A percentile compares a stretch with the other conserved stretches of the same genome.
phyloP scores from a whole-genome alignment of 2,113 vertebrate species.

The Mandrillus leucophaeus region DNA sequence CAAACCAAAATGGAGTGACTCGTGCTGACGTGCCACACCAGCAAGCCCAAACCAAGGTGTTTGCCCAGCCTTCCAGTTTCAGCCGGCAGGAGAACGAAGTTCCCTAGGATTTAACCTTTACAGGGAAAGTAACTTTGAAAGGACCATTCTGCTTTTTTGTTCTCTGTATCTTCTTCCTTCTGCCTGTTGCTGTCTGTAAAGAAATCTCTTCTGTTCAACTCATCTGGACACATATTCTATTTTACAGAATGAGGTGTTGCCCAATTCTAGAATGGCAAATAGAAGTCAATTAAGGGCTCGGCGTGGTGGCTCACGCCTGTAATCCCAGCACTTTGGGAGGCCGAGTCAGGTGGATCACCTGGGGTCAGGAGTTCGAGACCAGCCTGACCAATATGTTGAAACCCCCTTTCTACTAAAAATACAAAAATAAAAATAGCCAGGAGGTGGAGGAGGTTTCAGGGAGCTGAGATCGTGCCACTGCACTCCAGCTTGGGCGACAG shows the following conservation, averaged over 20 bases:
- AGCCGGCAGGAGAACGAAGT: neutral
- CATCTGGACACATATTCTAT: neutral
- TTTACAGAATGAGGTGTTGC: neutral
- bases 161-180: neutral
- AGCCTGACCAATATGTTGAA: no score
- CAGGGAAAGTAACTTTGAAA: neutral
- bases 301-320: rapidly evolving
- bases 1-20: neutral
- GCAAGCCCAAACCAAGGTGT: neutral
- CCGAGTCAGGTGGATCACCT: no score
- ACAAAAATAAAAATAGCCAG: no score
- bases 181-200: neutral
- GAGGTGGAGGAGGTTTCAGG: no score
- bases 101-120: neutral
- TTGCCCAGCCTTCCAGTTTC: neutral
- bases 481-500: no score
- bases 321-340: no score
- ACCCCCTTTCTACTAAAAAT: no score
- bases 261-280: neutral
- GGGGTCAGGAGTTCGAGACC: no score
- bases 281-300: no score
- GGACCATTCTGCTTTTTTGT: neutral
- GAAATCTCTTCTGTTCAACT: neutral
- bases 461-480: no score
- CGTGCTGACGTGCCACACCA: rapidly evolving